Base-by-base conservation (phyloP, 2,888 invertebrate species). In the Tiphia femorata region DNA sequence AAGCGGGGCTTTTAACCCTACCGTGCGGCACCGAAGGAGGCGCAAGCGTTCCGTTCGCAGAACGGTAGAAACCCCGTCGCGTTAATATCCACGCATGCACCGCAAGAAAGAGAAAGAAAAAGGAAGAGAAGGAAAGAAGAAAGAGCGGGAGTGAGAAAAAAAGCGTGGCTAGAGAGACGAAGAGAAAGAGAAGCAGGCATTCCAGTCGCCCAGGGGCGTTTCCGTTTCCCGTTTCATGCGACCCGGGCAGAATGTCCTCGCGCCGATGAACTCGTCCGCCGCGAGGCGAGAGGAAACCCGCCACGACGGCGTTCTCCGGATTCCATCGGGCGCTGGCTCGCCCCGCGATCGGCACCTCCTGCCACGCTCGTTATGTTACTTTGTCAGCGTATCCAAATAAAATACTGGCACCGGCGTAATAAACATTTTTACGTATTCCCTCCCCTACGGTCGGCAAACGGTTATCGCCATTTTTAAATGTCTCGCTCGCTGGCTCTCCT, bases 151-250 rank as follows among this genome's bases (percentile, higher is more conserved):
- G 23, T 2, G 7, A 14, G 16, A 14, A 12, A 17, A 12, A 8
- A 33, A 37, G 35, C 49, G 17, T 27, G 35, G 33, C 20, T 8
- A 19, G 40, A 35, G 37, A 23, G 7, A 12, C 2, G 21, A 16
- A 14, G 33, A 16, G 33, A 21, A 6, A 12, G 29, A 25, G 42
- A 49, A 62, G 53, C 55, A 57, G 64, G 60, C 67, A 71, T 75
- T 68, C 71, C 68, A 61, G 58, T 66, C 55, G 62, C 59, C 58
- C 54, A 67, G 55, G 42, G 60, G 57, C 62, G 60, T 73, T 73
- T 73, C 73, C 74, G 70, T 74, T 72, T 72, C 70, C 70, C 67
- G 72, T 71, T 72, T 73, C 72, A 61, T 69, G 67, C 72, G 67
- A 73, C 67, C 58, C 50, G 64, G 41, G 43, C 67, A 49, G 62